phyloP scores from a whole-genome alignment of 2,113 vertebrate species.

The Girardinichthys multiradiatus region DNA sequence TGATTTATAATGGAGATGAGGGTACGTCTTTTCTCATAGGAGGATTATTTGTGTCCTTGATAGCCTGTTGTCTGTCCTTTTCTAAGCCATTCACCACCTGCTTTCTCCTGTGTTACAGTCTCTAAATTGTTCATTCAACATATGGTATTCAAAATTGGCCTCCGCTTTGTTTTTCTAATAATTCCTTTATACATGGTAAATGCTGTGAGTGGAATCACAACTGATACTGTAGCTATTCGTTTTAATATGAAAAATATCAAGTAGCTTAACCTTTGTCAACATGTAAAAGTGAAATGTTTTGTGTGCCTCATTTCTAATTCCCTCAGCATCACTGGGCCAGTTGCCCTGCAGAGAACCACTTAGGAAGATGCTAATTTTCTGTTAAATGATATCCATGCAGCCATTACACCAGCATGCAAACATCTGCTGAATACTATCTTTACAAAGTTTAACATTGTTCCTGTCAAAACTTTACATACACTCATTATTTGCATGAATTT shows the following conservation, averaged over 20 bases:
- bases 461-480: no score
- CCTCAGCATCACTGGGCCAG: no score
- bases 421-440: no score
- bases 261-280: neutral
- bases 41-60: conserved; percentile 21
- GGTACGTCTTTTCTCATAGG: conserved; percentile 8
- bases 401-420: no score
- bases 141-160: neutral
- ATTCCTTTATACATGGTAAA: neutral
- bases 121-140: conserved; percentile 1
- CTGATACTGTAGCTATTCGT: neutral
- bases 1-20: conserved; percentile 31
- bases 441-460: no score
- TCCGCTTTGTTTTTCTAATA: neutral
- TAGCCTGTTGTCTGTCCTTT: conserved; percentile 25
- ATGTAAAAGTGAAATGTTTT: neutral
- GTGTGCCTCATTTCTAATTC: neutral
- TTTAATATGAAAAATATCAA: neutral
- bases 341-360: no score
- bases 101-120: conserved; percentile 11
- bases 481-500: neutral
- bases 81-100: conserved; percentile 16
- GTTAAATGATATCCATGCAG: no score
- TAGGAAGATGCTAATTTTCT: no score
- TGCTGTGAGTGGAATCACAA: neutral